Evolutionary conservation across 2,113 vertebrate species (phyloP).

Genomic region (Martes martes): DNA sequence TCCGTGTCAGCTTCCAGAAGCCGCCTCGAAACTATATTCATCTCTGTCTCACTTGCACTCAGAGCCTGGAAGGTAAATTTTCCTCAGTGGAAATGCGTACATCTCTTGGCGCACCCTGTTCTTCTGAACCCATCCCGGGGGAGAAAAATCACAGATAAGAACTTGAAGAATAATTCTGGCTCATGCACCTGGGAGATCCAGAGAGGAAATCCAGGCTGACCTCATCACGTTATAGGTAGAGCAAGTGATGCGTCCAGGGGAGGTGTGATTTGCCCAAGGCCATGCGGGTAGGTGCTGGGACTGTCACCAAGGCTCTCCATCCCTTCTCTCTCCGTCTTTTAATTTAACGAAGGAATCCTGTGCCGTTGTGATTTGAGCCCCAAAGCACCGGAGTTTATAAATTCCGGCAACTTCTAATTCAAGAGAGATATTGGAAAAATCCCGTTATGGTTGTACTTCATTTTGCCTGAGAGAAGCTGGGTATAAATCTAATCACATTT

Average conservation of each 20-base stretch:
- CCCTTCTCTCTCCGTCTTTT: not conserved
- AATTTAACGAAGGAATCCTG: not conserved
- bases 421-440: not conserved
- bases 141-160: not conserved
- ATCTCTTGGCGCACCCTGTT: not conserved
- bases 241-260: not conserved
- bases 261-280: not conserved
- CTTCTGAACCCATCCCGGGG: not conserved
- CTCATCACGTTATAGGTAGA: not conserved
- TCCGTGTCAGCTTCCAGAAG: not conserved
- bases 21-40: not conserved
- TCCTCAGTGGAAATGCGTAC: not conserved
- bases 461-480: slow-evolving; percentile 18
- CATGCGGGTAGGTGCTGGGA: fast-evolving
- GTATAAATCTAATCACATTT: slow-evolving; percentile 7
- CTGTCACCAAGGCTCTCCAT: fast-evolving
- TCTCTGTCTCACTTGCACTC: not conserved
- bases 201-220: not conserved
- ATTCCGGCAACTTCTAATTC: slow-evolving; percentile 40
- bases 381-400: not conserved
- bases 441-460: not conserved
- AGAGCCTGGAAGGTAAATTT: not conserved
- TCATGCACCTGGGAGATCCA: not conserved
- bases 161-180: not conserved
- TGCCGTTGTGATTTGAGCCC: not conserved